A percentile compares a stretch with the other conserved stretches of the same genome.
These are phyloP conservation scores for Calephelis nemesis DNA, from an alignment of 1,140 invertebrate genomes.

Conservation along the genomic window DNA sequence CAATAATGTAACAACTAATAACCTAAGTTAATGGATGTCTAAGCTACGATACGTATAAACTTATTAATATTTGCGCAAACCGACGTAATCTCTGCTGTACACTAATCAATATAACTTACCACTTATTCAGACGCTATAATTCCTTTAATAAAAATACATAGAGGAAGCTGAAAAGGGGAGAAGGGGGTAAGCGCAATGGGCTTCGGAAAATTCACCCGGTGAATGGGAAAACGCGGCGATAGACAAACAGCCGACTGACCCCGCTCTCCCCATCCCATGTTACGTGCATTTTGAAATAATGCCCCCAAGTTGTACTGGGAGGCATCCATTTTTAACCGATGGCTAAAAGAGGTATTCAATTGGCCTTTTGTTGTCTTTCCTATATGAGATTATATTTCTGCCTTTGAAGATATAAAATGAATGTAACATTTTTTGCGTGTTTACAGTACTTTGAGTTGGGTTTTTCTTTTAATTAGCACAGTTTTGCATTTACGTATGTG, in stretches of 20 bases:
- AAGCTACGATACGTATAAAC: too few species aligned
- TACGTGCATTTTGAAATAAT: conserved; percentile 75
- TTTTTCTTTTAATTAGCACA: conserved; percentile 17
- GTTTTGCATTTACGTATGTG: conserved; percentile 11
- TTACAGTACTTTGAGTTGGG: conserved; percentile 15
- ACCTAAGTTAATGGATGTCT: too few species aligned
- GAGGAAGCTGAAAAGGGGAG: conserved; percentile 56
- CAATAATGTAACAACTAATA: too few species aligned
- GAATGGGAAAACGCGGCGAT: conserved; percentile 75
- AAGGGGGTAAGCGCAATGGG: conserved; percentile 63
- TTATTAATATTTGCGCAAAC: too few species aligned
- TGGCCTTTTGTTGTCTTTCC: conserved; percentile 21
- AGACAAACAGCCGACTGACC: conserved; percentile 74
- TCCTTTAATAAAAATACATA: conserved; percentile 75
- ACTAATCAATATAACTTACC: conserved; percentile 73
- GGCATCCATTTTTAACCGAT: conserved; percentile 53
- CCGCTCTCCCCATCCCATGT: conserved; percentile 50
- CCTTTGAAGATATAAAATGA: conserved; percentile 11
- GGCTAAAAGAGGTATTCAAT: conserved; percentile 41
- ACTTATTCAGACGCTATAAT: conserved; percentile 72
- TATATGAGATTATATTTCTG: conserved; percentile 22
- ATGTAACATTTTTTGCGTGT: conserved; percentile 18
- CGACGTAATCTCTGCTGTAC: neutral
- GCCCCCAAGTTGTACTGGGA: conserved; percentile 53
- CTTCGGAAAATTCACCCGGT: conserved; percentile 76